phyloP scores from a whole-genome alignment of 2,113 vertebrate species.

The Python bivittatus region DNA sequence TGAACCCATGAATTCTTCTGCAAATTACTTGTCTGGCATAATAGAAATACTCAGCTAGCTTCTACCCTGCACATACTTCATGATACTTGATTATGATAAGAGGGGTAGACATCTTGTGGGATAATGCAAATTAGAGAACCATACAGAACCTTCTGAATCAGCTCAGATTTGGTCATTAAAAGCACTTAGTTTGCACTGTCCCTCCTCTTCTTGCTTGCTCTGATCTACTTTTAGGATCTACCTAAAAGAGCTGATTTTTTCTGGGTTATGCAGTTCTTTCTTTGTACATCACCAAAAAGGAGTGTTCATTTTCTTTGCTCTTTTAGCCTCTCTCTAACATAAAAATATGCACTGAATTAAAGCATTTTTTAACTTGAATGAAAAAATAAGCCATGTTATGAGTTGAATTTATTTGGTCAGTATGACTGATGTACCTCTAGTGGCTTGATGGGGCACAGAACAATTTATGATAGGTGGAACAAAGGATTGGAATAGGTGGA shows the following conservation, averaged over 20 bases:
- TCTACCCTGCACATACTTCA: background rate
- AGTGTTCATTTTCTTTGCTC: background rate
- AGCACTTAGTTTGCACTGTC: background rate
- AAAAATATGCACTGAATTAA: background rate
- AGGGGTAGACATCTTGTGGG: background rate
- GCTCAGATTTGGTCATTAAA: no score
- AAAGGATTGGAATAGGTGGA: background rate
- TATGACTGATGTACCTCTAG: background rate
- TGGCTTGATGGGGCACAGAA: background rate
- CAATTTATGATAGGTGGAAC: background rate
- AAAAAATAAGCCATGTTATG: background rate
- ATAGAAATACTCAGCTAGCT: background rate
- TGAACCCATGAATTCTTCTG: conserved; percentile 19
- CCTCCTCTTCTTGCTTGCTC: background rate
- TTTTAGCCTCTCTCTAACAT: background rate
- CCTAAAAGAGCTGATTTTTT: background rate
- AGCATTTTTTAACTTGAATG: background rate
- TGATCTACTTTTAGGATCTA: background rate
- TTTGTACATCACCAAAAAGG: background rate
- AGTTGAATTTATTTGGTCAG: background rate
- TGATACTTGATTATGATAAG: background rate
- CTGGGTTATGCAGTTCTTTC: background rate
- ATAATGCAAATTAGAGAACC: background rate
- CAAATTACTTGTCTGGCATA: conserved; percentile 6
- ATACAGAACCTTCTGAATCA: background rate